Evolutionary conservation across 2,113 vertebrate species (phyloP), one percentile per base, ranked within the genome.

Genomic region (Myrmecobius fasciatus): DNA sequence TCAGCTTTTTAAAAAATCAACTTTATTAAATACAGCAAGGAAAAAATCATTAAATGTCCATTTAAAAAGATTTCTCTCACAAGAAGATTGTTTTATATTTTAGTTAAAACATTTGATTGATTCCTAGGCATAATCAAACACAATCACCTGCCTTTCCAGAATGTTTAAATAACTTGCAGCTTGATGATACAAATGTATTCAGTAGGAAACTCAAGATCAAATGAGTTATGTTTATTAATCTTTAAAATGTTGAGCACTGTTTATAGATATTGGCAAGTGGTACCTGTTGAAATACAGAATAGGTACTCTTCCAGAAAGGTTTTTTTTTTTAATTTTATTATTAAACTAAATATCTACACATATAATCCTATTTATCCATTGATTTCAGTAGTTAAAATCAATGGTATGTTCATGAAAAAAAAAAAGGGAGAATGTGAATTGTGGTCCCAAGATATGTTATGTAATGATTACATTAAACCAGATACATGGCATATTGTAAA

Each of bases 11-110:
- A n/a, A 49, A 49, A 49, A 49, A 90, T 36, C 52, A 92, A 26
- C 93, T 96, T 17, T 89, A 26, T 94, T 25, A 94, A 93, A 89
- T 53, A 91, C 17, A 83, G 92, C 52, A 93, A 0, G 75, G 26
- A 25, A 67, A 91, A 52, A 92, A 75, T 0, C 94, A 51, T 91
- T 91, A 95, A 91, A 47, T 56, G 28, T 3, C 89, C 17, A 11
- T 91, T 36, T 60, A 89, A 54, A 49, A 97, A 31, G 0, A 7
- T 56, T 95, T 93, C 89, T 3, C 43, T 97, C 93, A 75, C 2
- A 91, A 92, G 49, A 36, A 48, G 56, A 90, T 26, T 52, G 67
- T 26, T 52, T 47, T 93, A 31, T 31, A 26, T 94, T 97, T 95
- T 43, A n/a, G 31, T 31, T 26, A 0, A 83, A 91, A 52, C 36